Conservation (phyloP, 2,888 invertebrate species). For the Entomobrya proxima region DNA sequence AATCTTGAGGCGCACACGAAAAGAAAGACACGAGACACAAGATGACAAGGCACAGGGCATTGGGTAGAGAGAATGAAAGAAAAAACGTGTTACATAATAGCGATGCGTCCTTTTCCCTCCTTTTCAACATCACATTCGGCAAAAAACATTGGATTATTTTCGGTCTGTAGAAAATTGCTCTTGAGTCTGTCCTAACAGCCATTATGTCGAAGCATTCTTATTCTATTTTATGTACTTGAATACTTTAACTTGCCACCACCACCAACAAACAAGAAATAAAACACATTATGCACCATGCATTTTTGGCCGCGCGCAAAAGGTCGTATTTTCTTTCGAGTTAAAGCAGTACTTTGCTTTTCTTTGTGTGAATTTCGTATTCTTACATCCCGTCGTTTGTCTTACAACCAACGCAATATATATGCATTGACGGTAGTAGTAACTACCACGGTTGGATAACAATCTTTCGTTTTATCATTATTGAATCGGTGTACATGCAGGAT, state of each 20-base stretch:
- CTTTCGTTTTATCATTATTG: constrained; percentile 3
- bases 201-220: constrained; percentile 22
- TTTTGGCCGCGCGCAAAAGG: neutral
- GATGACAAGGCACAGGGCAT: neutral
- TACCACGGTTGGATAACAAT: neutral
- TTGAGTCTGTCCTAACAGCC: constrained; percentile 18
- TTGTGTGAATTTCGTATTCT: neutral
- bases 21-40: constrained; percentile 3
- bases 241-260: neutral
- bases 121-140: constrained; percentile 16
- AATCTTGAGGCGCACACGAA: neutral
- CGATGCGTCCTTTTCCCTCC: neutral
- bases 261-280: constrained; percentile 25
- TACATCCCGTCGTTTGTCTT: constrained; percentile 42
- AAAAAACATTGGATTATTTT: constrained; percentile 30
- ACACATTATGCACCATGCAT: constrained; percentile 15
- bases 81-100: constrained; percentile 40
- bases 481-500: neutral
- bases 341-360: neutral
- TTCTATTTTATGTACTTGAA: constrained; percentile 1
- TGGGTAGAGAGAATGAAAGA: neutral
- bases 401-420: neutral
- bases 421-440: neutral
- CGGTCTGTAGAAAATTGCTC: constrained; percentile 34
- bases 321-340: neutral